These are phyloP conservation scores for Zaprionus inermis DNA, from an alignment of 1,140 invertebrate species.

Conservation along the genomic window DNA sequence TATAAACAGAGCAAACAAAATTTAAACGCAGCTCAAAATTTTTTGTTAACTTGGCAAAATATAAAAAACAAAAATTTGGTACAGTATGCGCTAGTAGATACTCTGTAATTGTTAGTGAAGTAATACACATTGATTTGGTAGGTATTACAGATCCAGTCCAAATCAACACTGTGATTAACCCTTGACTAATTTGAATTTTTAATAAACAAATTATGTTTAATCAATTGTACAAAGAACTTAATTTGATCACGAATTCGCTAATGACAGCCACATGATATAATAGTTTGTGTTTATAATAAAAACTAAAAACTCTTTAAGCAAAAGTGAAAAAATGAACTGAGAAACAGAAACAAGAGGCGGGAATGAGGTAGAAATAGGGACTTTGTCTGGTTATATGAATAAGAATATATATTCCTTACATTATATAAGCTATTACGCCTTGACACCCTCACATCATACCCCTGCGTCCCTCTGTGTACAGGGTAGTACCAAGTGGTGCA, in stretches of 20 bases:
- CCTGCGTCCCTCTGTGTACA: neutral
- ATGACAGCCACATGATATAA: neutral
- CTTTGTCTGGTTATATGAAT: neutral
- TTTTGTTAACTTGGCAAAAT: constrained; percentile 46
- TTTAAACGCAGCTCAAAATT: constrained; percentile 52
- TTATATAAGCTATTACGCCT: neutral
- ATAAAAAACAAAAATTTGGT: constrained; percentile 6
- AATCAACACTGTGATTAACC: too few species aligned
- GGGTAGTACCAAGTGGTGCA: constrained; percentile 36
- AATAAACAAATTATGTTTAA: neutral
- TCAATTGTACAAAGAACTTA: neutral
- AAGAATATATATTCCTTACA: too few species aligned
- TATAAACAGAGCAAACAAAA: constrained; percentile 23
- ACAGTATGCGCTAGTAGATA: neutral
- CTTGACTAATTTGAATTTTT: neutral
- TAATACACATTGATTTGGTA: too few species aligned
- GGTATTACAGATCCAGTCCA: too few species aligned
- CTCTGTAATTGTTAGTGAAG: neutral
- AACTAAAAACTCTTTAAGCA: neutral
- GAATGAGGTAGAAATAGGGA: neutral
- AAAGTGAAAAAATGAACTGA: neutral
- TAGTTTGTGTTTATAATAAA: neutral
- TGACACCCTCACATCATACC: neutral
- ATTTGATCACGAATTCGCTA: neutral
- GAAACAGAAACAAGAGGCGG: neutral